These are phyloP conservation scores for Drosophila lutescens DNA, from an alignment of 2,888 invertebrate genomes.

Conservation along the genomic window DNA sequence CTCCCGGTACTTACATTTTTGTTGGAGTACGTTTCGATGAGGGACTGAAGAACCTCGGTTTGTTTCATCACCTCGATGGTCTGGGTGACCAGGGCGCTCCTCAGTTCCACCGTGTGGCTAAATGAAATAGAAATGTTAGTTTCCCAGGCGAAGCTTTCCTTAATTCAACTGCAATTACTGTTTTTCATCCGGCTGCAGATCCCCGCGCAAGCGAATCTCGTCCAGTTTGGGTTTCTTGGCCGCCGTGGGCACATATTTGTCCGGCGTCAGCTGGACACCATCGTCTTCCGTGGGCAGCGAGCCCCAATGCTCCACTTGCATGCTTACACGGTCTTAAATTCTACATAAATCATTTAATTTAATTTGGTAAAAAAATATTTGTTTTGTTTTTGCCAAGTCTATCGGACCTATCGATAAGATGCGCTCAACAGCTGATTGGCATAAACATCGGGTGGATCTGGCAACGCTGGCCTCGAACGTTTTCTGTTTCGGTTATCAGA, in stretches of 20 bases:
- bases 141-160: no score
- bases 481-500: constrained; percentile 9
- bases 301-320: constrained; percentile 64
- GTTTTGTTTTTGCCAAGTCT: not conserved
- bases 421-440: not conserved
- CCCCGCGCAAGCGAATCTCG: constrained; percentile 61
- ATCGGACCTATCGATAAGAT: not conserved
- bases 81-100: constrained; percentile 83
- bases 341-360: not conserved
- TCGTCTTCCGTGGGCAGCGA: constrained; percentile 53
- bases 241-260: constrained; percentile 59
- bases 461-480: not conserved
- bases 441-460: not conserved
- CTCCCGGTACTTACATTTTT: constrained; percentile 75
- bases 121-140: not conserved
- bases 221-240: constrained; percentile 74
- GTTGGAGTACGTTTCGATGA: constrained; percentile 83
- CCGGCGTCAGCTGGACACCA: constrained; percentile 13
- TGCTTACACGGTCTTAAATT: constrained; percentile 3
- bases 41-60: constrained; percentile 83
- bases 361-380: not conserved
- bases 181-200: constrained; percentile 47
- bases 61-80: constrained; percentile 84
- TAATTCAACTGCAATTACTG: constrained; percentile 37
- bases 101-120: constrained; percentile 76